Evolutionary conservation across 2,888 invertebrate species (phyloP).

Genomic region (Pollenia labialis): DNA sequence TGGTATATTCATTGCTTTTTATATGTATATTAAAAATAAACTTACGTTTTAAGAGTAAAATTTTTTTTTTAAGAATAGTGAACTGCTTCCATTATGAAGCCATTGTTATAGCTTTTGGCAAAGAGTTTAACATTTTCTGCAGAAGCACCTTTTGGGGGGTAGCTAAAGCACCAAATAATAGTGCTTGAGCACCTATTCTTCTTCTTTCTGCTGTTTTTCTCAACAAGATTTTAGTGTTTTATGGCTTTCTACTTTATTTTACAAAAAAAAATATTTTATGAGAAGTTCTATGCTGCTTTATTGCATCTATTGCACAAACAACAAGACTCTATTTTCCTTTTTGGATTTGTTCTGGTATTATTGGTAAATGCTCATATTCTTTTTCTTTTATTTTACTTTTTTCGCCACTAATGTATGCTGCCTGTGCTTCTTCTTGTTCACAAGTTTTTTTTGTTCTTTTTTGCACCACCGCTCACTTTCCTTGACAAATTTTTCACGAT

Average conservation of each 20-base stretch:
- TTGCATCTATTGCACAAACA: conserved; percentile 55
- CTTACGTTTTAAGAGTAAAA: conserved; percentile 33
- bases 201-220: conserved; percentile 31
- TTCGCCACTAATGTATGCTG: conserved; percentile 70
- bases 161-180: conserved; percentile 64
- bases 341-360: conserved; percentile 33
- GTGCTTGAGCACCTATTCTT: conserved; percentile 60
- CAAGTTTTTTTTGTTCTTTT: conserved; percentile 67
- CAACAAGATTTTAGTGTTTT: conserved; percentile 42
- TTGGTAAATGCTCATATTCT: conserved; percentile 59
- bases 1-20: neutral
- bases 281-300: conserved; percentile 19
- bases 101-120: conserved; percentile 48
- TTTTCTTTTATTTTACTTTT: conserved; percentile 58
- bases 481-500: conserved; percentile 42
- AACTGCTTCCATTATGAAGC: conserved; percentile 31
- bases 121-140: conserved; percentile 46
- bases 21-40: neutral
- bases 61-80: neutral
- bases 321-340: conserved; percentile 33
- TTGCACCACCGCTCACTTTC: conserved; percentile 73
- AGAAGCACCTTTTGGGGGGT: conserved; percentile 56
- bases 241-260: conserved; percentile 29
- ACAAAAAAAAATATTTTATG: conserved; percentile 10
- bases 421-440: conserved; percentile 65